Percentiles rank a stretch among this genome's conserved stretches.
Evolutionary conservation across 2,888 invertebrate species (phyloP).

Genomic region (Cheilosia vulpina): DNA sequence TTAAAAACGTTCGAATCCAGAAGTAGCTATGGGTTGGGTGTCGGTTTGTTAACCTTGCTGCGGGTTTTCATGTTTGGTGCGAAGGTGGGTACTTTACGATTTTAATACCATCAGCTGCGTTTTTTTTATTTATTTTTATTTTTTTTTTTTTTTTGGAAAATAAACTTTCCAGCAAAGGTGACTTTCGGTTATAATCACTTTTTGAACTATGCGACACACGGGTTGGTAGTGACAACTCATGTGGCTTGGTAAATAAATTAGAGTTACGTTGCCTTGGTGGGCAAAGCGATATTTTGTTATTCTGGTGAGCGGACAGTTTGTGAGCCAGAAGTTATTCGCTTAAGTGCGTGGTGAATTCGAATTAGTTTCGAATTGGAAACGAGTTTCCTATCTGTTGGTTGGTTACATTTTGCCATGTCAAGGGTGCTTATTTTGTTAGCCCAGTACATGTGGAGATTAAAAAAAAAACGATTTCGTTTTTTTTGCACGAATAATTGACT

Average conservation of each 20-base stretch:
- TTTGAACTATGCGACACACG: slow-evolving; percentile 50
- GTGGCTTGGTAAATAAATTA: slow-evolving; percentile 59
- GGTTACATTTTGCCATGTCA: too few species aligned
- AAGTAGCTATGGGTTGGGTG: background rate
- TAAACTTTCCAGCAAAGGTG: slow-evolving; percentile 60
- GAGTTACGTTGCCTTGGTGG: background rate
- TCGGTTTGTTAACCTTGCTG: slow-evolving; percentile 11
- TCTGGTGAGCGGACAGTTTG: background rate
- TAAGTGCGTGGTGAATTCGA: slow-evolving; percentile 24
- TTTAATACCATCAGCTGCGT: slow-evolving; percentile 13
- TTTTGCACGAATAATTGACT: too few species aligned
- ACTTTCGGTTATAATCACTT: slow-evolving; percentile 65
- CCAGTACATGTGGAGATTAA: too few species aligned
- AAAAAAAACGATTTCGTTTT: too few species aligned
- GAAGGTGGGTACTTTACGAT: slow-evolving; percentile 15
- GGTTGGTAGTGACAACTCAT: slow-evolving; percentile 49
- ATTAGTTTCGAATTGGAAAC: background rate
- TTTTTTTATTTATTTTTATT: background rate
- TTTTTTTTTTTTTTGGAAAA: slow-evolving; percentile 15
- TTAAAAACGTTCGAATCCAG: slow-evolving; percentile 41
- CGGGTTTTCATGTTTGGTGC: background rate
- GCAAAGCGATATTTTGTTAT: slow-evolving; percentile 8
- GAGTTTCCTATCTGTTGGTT: background rate
- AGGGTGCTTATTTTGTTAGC: too few species aligned
- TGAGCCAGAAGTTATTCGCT: slow-evolving; percentile 13